Base-by-base conservation (phyloP, 2,888 invertebrate species). In the Nasonia oneida region DNA sequence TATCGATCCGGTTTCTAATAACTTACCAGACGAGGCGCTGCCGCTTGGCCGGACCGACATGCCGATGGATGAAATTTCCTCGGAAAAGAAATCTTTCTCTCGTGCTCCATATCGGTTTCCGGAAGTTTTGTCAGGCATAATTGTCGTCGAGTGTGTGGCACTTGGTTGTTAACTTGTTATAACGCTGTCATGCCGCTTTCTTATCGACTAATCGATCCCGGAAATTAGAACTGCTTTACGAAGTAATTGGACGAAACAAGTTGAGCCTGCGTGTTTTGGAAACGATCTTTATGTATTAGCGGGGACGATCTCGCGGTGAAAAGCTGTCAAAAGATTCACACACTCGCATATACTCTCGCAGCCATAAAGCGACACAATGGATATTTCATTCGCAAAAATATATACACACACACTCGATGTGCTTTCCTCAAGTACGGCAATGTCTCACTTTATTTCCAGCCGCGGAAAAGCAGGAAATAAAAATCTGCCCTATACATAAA, bases 31-130 rank as follows among this genome's bases (percentile, higher is more conserved):
- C 91, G 97, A 96, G 92, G 95, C 95, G 93, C 96, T 96, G 91
- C 95, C 95, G 92, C 96, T 96, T 91, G 96, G 95, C 90, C 95
- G 95, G 94, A 96, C 95, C 88, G 96, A 96, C 97, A 97, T 97
- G 93, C 97, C 97, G 93, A 97, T 97, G 91, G 97, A 97, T 94
- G 96, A 97, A 93, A 97, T 97, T 95, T 97, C 97, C 87, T 93
- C 92, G 89, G 89, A 91, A 89, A 92, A 91, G 89, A 91, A 90
- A 89, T 93, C 92, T 89, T 92, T 93, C 85, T 91, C 89, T 84
- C 92, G 90, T 81, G 90, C 90, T 90, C 91, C 93, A 91, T 93
- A 91, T 86, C 92, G 92, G 88, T 88, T 90, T 85, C 89, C 91
- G 75, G 89, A 88, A 88, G 90, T 91, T 90, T 93, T 93, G 90